A percentile compares a stretch with the other conserved stretches of the same genome.
Conservation (phyloP, 2,113 vertebrate species). For the Guaruba guarouba region DNA sequence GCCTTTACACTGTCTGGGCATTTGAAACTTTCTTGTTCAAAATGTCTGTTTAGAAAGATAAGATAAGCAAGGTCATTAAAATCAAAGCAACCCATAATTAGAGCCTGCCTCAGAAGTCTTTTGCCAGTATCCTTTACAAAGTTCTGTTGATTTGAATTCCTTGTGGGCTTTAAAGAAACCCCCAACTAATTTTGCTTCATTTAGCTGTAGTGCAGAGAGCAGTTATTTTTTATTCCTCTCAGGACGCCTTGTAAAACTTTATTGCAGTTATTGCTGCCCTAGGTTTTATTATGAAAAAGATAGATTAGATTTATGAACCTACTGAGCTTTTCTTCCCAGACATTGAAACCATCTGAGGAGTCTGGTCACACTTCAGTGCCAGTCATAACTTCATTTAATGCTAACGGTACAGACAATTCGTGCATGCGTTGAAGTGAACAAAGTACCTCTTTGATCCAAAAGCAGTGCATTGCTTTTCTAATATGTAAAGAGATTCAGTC, state of each 20-base stretch:
- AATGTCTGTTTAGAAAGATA: slow-evolving; percentile 4
- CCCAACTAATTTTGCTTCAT: slow-evolving; percentile 1
- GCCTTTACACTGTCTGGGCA: not conserved
- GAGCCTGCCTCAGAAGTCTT: not conserved
- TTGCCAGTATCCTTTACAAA: not conserved
- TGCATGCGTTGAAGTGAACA: not conserved
- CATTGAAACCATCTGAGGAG: not conserved
- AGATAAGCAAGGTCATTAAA: slow-evolving; percentile 12
- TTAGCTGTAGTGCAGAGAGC: not conserved
- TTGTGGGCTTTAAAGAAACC: not conserved
- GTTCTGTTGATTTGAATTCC: not conserved
- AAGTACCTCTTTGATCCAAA: not conserved
- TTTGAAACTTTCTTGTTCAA: not conserved
- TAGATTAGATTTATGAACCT: slow-evolving; percentile 28
- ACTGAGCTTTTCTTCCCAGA: slow-evolving; percentile 1
- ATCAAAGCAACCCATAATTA: slow-evolving; percentile 7
- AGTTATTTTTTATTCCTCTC: slow-evolving; percentile 24
- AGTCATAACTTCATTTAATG: not conserved
- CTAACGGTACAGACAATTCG: not conserved
- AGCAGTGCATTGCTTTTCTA: not conserved
- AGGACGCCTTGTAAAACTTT: slow-evolving; percentile 9
- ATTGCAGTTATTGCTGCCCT: slow-evolving; percentile 25
- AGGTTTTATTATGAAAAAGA: slow-evolving; percentile 23
- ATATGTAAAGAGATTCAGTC: not conserved
- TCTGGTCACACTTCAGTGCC: not conserved